phyloP scores from a whole-genome alignment of 2,797 vertebrate genomes.

The Sarcophilus harrisii region DNA sequence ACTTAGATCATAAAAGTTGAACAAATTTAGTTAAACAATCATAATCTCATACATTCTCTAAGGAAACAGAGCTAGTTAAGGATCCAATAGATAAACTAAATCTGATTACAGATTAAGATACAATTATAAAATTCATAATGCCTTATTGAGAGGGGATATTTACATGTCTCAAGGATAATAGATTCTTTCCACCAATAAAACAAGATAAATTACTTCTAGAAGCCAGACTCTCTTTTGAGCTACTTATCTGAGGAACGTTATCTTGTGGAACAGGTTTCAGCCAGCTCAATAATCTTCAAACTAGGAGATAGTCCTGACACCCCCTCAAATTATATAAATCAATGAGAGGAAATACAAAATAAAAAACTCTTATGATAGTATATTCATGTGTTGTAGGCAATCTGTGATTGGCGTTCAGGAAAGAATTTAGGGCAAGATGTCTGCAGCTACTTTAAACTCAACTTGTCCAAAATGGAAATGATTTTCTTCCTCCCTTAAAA shows the following conservation, averaged over 20 bases:
- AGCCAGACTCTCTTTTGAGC: neutral
- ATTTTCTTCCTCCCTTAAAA: neutral
- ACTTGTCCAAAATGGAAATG: neutral
- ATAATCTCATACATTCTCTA: neutral
- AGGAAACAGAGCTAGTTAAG: neutral
- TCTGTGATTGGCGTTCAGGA: neutral
- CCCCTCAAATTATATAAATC: neutral
- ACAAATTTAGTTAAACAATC: neutral
- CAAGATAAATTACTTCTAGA: neutral
- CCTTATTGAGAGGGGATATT: neutral
- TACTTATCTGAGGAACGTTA: neutral
- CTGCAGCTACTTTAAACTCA: neutral
- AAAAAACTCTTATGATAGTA: neutral
- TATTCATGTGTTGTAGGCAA: neutral
- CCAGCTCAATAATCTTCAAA: neutral
- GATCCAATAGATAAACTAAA: neutral
- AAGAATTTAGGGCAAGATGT: neutral
- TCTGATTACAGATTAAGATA: neutral
- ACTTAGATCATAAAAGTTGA: neutral
- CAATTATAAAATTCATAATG: neutral
- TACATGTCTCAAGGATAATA: neutral
- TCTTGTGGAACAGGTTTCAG: neutral
- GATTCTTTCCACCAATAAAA: neutral
- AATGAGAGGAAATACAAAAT: neutral
- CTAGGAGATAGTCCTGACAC: neutral